Percentiles rank a stretch among this genome's conserved stretches.
These are phyloP conservation scores for Orbicella faveolata DNA, from an alignment of 64 coral and sea anemone species.

Conservation along the genomic window DNA sequence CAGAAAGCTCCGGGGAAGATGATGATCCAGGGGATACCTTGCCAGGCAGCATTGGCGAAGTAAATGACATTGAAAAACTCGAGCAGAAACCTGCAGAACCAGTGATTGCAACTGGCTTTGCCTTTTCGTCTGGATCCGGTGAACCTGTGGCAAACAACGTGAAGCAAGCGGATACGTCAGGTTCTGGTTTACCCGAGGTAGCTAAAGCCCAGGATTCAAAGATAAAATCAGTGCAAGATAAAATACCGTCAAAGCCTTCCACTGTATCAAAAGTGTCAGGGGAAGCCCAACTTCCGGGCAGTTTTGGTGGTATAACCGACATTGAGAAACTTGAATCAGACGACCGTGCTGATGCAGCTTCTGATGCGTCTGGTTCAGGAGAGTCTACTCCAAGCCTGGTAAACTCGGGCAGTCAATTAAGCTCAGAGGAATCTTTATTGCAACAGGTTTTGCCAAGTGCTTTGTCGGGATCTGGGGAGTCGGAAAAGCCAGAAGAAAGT, in stretches of 20 bases:
- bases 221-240: not conserved
- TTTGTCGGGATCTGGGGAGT: constrained; percentile 34
- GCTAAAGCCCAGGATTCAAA: not conserved
- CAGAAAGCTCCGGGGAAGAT: constrained; percentile 29
- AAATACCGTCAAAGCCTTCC: not conserved
- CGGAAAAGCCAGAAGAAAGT: constrained; percentile 16
- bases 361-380: constrained; percentile 20
- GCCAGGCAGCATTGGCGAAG: constrained; percentile 51
- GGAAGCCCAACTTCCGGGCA: constrained; percentile 38
- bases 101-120: constrained; percentile 1
- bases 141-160: not conserved
- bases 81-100: not conserved
- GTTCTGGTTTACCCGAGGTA: not conserved
- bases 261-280: not conserved
- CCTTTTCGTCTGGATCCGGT: constrained; percentile 19
- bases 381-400: too few relatives aligned
- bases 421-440: constrained; percentile 12
- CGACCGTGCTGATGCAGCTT: not conserved
- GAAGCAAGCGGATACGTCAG: not conserved
- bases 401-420: not conserved
- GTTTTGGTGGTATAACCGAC: constrained; percentile 32
- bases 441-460: constrained; percentile 7
- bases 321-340: constrained; percentile 14
- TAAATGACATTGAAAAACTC: constrained; percentile 41
- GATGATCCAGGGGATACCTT: constrained; percentile 34